Evolutionary conservation across 2,888 invertebrate genomes (phyloP).

Genomic region (Dione juno): DNA sequence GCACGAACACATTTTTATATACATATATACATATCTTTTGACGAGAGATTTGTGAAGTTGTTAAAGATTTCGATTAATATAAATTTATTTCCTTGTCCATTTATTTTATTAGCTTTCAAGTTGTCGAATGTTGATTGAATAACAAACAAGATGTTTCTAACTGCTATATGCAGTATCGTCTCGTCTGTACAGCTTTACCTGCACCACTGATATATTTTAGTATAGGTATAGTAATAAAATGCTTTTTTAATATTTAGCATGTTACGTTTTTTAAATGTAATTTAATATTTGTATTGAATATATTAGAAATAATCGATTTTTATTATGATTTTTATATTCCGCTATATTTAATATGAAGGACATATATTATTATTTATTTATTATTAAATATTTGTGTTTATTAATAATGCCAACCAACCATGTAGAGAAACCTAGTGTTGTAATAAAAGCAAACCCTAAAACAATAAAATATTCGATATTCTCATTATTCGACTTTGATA

Average conservation of each 20-base stretch:
- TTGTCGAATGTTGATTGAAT: constrained; percentile 43
- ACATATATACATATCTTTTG: constrained; percentile 12
- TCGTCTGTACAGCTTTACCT: constrained; percentile 4
- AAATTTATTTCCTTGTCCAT: constrained; percentile 43
- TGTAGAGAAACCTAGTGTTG: neutral
- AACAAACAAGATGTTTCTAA: constrained; percentile 30
- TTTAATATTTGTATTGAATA: constrained; percentile 13
- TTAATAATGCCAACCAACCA: neutral
- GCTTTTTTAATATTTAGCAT: neutral
- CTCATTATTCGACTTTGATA: constrained; percentile 30
- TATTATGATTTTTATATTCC: constrained; percentile 1
- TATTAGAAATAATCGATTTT: neutral
- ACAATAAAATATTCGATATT: constrained; percentile 33
- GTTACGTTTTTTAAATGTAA: neutral
- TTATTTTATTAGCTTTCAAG: constrained; percentile 42
- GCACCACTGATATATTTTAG: neutral
- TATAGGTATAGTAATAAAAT: constrained; percentile 12
- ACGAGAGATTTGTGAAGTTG: constrained; percentile 43
- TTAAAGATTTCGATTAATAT: constrained; percentile 45
- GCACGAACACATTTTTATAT: constrained; percentile 35
- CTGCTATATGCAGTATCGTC: constrained; percentile 19
- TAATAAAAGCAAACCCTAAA: neutral
- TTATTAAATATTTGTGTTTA: neutral
- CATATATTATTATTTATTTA: neutral
- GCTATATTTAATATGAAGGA: neutral